Evolutionary conservation across 2,888 invertebrate species (phyloP), one percentile per base, ranked within the genome.

Genomic region (Steinernema carpocapsae): DNA sequence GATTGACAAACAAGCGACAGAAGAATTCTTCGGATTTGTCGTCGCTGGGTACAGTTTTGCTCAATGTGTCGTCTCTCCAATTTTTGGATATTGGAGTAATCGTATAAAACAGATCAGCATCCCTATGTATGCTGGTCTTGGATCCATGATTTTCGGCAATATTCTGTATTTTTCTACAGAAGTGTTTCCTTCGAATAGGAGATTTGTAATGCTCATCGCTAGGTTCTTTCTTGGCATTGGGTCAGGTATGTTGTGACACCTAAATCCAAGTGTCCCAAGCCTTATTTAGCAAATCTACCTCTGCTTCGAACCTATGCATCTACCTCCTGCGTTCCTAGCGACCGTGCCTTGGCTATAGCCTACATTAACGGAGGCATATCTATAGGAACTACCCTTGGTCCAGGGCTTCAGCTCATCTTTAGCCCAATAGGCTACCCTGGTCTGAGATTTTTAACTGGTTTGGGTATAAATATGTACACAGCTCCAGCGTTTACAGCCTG

Each of bases 191-290:
- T 2, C 24, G 3, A 56, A 72, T 48, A 24, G 72, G 2, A 1
- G 71, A 14, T 74, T 46, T 37, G 22, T 74, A 17, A 42, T 74
- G 26, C 19, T 74, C 45, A 29, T 32, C n/a, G 46, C 74, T 10
- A 14, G 74, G 22, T 74, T 74, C 26, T 42, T 74, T 46, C 22
- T 74, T 10, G 74, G 74, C 1, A 12, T 72, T 0, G 74, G 74
- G 22, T 24, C 72, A 26, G 43, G 73, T 64, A 22, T 4, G 24
- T 4, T 22, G 2, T 26, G 56, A 26, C 56, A 56, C 26, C 26
- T 17, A 4, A 56, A 14, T 3, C 3, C 14, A 3, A 7, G 2
- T 22, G 6, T 24, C 37, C 4, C 37, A 37, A 37, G 37, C 37
- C 37, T 37, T 6, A 10, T 37, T 56, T 22, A 56, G 56, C 56